A percentile compares a stretch with the other conserved stretches of the same genome.
These are phyloP conservation scores for Drosophila affinis DNA, from an alignment of 2,888 invertebrate genomes.

Conservation along the genomic window DNA sequence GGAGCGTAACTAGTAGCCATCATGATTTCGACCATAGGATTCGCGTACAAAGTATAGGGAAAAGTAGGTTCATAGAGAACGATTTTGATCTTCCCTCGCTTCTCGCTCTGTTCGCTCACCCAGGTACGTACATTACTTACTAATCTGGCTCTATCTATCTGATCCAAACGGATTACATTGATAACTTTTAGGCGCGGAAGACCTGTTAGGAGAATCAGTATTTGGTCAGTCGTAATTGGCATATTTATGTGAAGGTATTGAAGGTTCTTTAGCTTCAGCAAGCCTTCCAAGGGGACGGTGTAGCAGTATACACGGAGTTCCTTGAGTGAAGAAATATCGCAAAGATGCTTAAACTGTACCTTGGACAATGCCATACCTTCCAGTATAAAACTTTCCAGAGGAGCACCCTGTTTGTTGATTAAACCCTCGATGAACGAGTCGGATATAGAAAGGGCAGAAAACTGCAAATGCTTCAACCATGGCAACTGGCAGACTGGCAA, in stretches of 20 bases:
- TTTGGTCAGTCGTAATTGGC: constrained; percentile 12
- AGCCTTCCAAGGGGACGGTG: not conserved
- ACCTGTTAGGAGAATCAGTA: constrained; percentile 20
- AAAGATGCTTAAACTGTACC: constrained; percentile 1
- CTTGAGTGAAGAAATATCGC: constrained; percentile 20
- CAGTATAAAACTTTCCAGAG: constrained; percentile 23
- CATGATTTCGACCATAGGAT: not conserved
- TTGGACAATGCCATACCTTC: no score
- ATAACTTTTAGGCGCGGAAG: not conserved
- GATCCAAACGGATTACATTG: not conserved
- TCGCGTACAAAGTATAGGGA: no score
- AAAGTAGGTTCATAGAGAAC: not conserved
- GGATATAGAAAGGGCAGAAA: not conserved
- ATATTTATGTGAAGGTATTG: constrained; percentile 21
- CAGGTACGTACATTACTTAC: not conserved
- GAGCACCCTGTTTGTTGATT: constrained; percentile 3
- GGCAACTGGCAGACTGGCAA: constrained; percentile 23
- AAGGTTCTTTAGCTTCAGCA: constrained; percentile 13
- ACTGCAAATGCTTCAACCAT: constrained; percentile 33
- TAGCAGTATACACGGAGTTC: constrained; percentile 26
- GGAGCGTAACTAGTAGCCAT: rapidly evolving
- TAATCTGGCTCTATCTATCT: no score
- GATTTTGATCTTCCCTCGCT: not conserved
- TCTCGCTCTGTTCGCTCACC: not conserved
- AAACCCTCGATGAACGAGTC: constrained; percentile 11